A percentile compares a stretch with the other conserved stretches of the same genome.
These are phyloP conservation scores for Conomelus anceps DNA, from an alignment of 2,888 invertebrate species.

Conservation along the genomic window DNA sequence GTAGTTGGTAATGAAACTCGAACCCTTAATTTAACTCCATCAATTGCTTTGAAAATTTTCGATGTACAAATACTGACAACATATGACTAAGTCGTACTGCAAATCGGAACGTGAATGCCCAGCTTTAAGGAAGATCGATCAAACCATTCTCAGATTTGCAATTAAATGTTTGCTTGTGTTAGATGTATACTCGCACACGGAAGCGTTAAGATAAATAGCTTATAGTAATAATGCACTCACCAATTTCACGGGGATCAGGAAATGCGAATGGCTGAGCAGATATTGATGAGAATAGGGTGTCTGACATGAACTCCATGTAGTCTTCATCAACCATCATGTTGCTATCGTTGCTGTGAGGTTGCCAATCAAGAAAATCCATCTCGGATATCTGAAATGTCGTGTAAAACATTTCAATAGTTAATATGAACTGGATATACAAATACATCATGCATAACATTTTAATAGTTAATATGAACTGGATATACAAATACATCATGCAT, in stretches of 20 bases:
- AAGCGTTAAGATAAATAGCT: not conserved
- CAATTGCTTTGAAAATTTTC: too few species aligned
- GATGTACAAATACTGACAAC: too few species aligned
- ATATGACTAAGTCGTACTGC: too few species aligned
- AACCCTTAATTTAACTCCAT: too few species aligned
- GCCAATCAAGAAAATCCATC: constrained; percentile 67
- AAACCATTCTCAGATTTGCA: not conserved
- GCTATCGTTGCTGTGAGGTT: constrained; percentile 55
- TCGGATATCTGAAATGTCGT: constrained; percentile 52
- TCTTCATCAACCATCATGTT: constrained; percentile 77
- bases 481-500: too few species aligned
- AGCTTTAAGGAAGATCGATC: too few species aligned
- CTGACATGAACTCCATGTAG: constrained; percentile 81
- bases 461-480: too few species aligned
- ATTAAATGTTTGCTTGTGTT: not conserved
- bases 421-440: too few species aligned
- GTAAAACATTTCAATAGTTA: not conserved
- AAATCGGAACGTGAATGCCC: too few species aligned
- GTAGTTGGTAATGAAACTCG: too few species aligned
- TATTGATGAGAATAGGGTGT: constrained; percentile 83
- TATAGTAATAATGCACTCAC: constrained; percentile 47
- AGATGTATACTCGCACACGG: not conserved
- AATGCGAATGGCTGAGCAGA: constrained; percentile 85
- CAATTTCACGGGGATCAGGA: constrained; percentile 93
- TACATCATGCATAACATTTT: too few species aligned